Percentiles rank a stretch among this genome's conserved stretches.
phyloP scores from a whole-genome alignment of 2,888 invertebrate species.

The Gymnoscelis rufifasciata region DNA sequence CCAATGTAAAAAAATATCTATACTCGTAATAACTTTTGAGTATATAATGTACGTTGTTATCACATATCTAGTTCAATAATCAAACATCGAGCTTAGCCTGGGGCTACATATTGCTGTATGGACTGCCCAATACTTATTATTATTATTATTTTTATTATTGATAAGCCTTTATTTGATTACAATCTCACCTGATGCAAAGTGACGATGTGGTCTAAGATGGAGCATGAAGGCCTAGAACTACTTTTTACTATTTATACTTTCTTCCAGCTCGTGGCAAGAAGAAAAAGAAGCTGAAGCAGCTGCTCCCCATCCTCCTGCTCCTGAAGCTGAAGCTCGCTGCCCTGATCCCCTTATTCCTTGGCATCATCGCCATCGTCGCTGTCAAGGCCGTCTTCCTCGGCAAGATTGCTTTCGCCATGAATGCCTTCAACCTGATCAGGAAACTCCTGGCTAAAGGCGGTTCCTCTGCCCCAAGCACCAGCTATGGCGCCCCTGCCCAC shows the following conservation, averaged over 20 bases:
- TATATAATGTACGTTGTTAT: no score
- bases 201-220: no score
- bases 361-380: constrained; percentile 85
- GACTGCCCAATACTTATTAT: no score
- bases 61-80: no score
- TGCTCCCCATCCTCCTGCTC: constrained; percentile 86
- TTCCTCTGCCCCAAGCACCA: constrained; percentile 57
- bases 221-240: no score
- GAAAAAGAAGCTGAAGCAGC: constrained; percentile 88
- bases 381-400: constrained; percentile 91
- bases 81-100: no score
- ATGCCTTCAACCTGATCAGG: constrained; percentile 81
- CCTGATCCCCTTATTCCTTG: constrained; percentile 87
- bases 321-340: constrained; percentile 88
- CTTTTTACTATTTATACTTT: neutral
- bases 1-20: no score
- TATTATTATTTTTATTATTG: no score
- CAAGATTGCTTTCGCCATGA: constrained; percentile 90
- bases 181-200: no score
- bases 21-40: no score
- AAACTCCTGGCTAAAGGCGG: constrained; percentile 81
- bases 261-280: constrained; percentile 85
- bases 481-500: constrained; percentile 80
- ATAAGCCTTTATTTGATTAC: no score
- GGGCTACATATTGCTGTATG: no score